Conservation (phyloP, 2,888 invertebrate genomes). For the Crocallis elinguaria region DNA sequence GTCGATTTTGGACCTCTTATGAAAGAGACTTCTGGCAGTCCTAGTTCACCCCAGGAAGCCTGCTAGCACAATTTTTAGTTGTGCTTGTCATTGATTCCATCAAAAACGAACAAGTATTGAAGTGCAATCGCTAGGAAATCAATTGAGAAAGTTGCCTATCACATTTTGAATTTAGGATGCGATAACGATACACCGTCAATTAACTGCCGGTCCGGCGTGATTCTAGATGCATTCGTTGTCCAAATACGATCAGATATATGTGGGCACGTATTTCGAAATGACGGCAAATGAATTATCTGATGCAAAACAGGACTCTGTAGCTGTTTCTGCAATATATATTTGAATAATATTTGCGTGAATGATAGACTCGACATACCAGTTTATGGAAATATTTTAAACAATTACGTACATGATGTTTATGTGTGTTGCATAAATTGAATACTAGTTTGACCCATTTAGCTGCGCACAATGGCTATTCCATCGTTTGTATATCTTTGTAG, state of each 20-base stretch:
- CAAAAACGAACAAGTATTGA: too few species aligned
- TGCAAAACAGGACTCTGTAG: neutral
- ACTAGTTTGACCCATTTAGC: conserved; percentile 11
- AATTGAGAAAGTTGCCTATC: too few species aligned
- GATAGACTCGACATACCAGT: conserved; percentile 11
- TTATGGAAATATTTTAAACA: conserved; percentile 24
- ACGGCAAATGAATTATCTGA: conserved; percentile 9
- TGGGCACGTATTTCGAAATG: conserved; percentile 3
- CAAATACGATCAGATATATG: conserved; percentile 6
- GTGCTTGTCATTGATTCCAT: too few species aligned
- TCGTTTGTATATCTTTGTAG: neutral
- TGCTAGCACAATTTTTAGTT: too few species aligned
- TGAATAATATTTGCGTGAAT: conserved; percentile 15
- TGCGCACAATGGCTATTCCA: conserved; percentile 6
- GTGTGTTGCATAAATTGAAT: conserved; percentile 23
- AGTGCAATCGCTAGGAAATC: too few species aligned
- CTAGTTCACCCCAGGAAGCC: too few species aligned
- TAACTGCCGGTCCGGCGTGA: neutral
- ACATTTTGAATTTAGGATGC: too few species aligned
- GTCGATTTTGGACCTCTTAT: too few species aligned
- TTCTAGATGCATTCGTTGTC: conserved; percentile 2
- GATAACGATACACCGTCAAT: too few species aligned
- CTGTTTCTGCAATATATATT: conserved; percentile 13
- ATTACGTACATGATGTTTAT: conserved; percentile 17
- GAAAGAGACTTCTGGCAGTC: too few species aligned